A percentile compares a stretch with the other conserved stretches of the same genome.
Evolutionary conservation across 2,113 vertebrate species (phyloP).

Genomic region (Probosciger aterrimus): DNA sequence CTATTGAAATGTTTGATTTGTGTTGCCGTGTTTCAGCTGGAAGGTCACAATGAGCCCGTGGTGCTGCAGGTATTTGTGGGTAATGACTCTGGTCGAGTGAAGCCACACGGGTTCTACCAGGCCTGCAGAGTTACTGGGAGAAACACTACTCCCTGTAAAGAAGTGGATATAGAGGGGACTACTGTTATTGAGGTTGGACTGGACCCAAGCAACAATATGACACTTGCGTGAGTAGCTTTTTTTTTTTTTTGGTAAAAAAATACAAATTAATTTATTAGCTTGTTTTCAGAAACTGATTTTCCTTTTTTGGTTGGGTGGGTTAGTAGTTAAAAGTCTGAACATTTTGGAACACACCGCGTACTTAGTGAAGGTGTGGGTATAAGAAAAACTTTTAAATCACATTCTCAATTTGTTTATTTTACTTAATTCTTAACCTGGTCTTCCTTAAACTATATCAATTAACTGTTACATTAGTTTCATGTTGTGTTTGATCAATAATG

Average conservation of each 20-base stretch:
- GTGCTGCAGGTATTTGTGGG: slow-evolving; percentile 95
- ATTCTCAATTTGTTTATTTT: neutral
- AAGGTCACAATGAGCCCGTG: slow-evolving; percentile 92
- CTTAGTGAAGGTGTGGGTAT: neutral
- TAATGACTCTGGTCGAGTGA: slow-evolving; percentile 92
- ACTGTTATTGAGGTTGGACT: slow-evolving; percentile 96
- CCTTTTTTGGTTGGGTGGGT: neutral
- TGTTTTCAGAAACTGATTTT: neutral
- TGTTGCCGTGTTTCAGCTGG: slow-evolving; percentile 80
- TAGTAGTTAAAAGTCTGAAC: neutral
- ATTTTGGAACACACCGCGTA: neutral
- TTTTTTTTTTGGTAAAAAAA: fast-evolving
- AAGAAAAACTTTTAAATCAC: neutral
- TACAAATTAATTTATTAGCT: neutral
- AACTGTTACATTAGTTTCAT: neutral
- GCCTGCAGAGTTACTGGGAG: slow-evolving; percentile 94
- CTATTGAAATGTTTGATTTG: neutral
- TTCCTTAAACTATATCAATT: neutral
- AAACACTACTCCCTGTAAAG: slow-evolving; percentile 97
- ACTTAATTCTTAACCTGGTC: neutral
- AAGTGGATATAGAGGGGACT: slow-evolving; percentile 95
- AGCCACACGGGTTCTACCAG: slow-evolving; percentile 99
- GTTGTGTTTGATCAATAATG: neutral
- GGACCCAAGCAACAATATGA: slow-evolving; percentile 94
- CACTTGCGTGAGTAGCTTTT: slow-evolving; percentile 84